These are phyloP conservation scores for Pecten maximus DNA, from an alignment of 2,888 invertebrate species.

Conservation along the genomic window DNA sequence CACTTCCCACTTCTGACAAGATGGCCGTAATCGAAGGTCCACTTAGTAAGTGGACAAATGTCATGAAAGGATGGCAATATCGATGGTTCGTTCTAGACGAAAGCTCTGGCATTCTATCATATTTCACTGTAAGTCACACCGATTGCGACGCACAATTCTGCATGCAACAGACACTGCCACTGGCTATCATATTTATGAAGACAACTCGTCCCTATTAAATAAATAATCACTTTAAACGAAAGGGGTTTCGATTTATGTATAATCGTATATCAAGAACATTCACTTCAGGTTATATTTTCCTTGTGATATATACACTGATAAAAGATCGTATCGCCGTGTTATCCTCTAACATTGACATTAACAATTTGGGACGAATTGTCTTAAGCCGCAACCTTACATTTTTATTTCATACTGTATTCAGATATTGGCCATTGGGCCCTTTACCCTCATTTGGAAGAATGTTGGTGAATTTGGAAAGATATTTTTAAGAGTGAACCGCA, in stretches of 20 bases:
- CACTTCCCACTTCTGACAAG: conserved; percentile 53
- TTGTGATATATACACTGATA: no score
- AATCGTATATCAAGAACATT: no score
- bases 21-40: conserved; percentile 91
- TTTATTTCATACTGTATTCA: no score
- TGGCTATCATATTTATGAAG: background rate
- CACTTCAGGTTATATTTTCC: no score
- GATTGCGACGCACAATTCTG: background rate
- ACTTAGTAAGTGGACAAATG: conserved; percentile 98
- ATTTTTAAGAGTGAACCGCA: no score
- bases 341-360: no score
- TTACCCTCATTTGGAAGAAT: no score
- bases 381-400: no score
- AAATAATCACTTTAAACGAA: background rate
- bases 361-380: no score
- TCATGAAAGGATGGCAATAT: conserved; percentile 99
- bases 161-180: background rate
- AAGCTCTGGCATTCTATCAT: conserved; percentile 96
- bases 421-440: no score
- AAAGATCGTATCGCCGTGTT: no score
- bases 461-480: no score
- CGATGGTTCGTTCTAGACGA: conserved; percentile 99
- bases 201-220: background rate
- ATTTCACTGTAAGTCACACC: conserved; percentile 93
- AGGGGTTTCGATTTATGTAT: background rate